Conservation (phyloP, 2,888 invertebrate genomes). For the Tinea semifulvella region DNA sequence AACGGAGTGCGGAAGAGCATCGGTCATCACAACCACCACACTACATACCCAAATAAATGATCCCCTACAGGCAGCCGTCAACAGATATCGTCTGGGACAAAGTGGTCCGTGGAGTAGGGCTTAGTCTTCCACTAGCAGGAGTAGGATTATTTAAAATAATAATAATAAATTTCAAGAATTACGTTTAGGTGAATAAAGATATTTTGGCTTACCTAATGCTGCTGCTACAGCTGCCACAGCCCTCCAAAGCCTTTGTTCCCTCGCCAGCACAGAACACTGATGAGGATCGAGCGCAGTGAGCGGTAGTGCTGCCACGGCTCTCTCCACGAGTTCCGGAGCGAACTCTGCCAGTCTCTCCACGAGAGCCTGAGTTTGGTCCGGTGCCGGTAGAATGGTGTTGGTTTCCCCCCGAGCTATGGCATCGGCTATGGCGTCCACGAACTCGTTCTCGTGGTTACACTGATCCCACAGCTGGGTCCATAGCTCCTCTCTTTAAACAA, state of each 20-base stretch:
- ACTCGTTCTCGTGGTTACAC: slow-evolving; percentile 59
- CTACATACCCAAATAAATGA: too few species aligned
- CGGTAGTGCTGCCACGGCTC: slow-evolving; percentile 66
- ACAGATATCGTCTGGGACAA: too few species aligned
- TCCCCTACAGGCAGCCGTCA: too few species aligned
- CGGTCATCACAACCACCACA: too few species aligned
- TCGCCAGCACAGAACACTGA: slow-evolving; percentile 49
- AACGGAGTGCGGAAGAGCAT: too few species aligned
- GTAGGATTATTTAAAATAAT: too few species aligned
- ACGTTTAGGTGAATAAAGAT: too few species aligned
- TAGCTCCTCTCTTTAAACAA: slow-evolving; percentile 40
- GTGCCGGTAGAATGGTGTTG: slow-evolving; percentile 62
- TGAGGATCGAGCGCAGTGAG: slow-evolving; percentile 52
- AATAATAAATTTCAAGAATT: too few species aligned
- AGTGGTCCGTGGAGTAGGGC: too few species aligned
- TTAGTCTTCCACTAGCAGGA: too few species aligned
- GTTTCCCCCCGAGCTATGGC: slow-evolving; percentile 72
- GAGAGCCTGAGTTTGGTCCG: slow-evolving; percentile 70
- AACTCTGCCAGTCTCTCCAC: slow-evolving; percentile 71
- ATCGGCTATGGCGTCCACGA: slow-evolving; percentile 71
- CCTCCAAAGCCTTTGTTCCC: slow-evolving; percentile 45
- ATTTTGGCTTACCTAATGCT: slow-evolving; percentile 44
- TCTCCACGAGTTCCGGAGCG: slow-evolving; percentile 72
- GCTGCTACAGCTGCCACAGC: slow-evolving; percentile 53
- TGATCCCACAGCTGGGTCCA: slow-evolving; percentile 54